phyloP scores from a whole-genome alignment of 2,797 vertebrate species.

The Knipowitschia caucasica region DNA sequence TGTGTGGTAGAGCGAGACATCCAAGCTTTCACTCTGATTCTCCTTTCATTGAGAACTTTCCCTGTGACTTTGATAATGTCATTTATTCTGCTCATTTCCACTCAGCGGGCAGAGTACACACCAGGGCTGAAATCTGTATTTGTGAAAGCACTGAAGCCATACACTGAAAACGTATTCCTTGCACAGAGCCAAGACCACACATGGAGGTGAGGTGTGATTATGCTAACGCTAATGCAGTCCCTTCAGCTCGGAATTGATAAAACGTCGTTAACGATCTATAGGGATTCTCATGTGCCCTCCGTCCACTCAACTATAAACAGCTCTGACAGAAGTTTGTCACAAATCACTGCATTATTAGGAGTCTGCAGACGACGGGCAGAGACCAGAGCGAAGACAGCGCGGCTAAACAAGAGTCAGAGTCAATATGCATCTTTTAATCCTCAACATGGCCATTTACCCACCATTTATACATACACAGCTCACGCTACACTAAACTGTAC shows the following conservation, averaged over 20 bases:
- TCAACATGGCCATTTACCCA: too few relatives aligned
- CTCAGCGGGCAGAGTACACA: background rate
- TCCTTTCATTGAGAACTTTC: background rate
- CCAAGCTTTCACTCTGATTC: background rate
- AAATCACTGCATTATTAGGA: slow-evolving; percentile 24
- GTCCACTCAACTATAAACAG: slow-evolving; percentile 45
- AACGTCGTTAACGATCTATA: slow-evolving; percentile 35
- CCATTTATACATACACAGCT: too few relatives aligned
- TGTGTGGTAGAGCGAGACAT: background rate
- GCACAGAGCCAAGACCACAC: slow-evolving; percentile 5
- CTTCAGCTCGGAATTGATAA: slow-evolving; percentile 46
- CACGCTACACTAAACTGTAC: too few relatives aligned
- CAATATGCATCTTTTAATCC: slow-evolving; percentile 1
- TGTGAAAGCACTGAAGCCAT: slow-evolving; percentile 4
- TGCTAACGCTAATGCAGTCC: slow-evolving; percentile 4
- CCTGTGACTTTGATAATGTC: background rate
- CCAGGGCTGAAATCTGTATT: background rate
- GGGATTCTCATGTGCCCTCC: slow-evolving; percentile 10
- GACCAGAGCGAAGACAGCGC: slow-evolving; percentile 4
- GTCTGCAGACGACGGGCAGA: slow-evolving; percentile 18
- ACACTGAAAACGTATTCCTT: background rate
- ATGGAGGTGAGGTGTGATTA: slow-evolving; percentile 9
- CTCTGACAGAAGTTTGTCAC: slow-evolving; percentile 27
- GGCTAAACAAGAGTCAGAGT: slow-evolving; percentile 10
- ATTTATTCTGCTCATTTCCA: background rate